These are phyloP conservation scores for Lutjanus campechanus DNA, from an alignment of 2,797 vertebrate species.

Conservation along the genomic window DNA sequence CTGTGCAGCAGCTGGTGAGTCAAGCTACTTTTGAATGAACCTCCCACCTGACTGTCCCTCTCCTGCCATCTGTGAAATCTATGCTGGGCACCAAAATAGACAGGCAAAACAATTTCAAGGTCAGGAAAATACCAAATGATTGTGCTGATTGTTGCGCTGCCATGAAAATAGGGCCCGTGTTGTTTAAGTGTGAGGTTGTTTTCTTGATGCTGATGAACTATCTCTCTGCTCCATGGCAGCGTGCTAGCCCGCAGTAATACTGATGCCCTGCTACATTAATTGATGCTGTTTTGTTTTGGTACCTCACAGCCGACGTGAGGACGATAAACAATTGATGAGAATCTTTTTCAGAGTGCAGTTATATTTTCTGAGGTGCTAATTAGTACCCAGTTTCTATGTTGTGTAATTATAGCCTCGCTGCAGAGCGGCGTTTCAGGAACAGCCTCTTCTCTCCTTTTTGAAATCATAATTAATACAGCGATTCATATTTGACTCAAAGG, in stretches of 20 bases:
- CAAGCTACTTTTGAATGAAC: not conserved
- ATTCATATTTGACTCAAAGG: constrained; percentile 35
- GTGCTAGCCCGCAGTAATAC: not conserved
- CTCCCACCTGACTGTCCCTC: not conserved
- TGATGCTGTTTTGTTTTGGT: constrained; percentile 39
- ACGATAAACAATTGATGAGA: constrained; percentile 57
- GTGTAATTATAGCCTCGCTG: constrained; percentile 58
- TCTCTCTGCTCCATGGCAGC: not conserved
- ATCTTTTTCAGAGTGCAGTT: constrained; percentile 38
- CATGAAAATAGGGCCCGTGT: not conserved
- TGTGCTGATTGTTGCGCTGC: not conserved
- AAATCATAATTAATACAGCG: constrained; percentile 56
- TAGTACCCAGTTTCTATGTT: constrained; percentile 29
- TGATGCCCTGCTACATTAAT: constrained; percentile 10
- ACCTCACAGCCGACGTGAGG: constrained; percentile 20
- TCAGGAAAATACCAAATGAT: not conserved
- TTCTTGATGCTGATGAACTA: not conserved
- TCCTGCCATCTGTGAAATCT: not conserved
- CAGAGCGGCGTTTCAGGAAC: constrained; percentile 35
- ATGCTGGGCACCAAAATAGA: not conserved
- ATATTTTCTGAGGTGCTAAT: constrained; percentile 64
- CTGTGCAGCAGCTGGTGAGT: too few relatives aligned
- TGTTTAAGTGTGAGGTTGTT: not conserved
- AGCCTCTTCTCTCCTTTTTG: constrained; percentile 34
- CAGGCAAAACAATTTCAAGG: not conserved